phyloP scores from a whole-genome alignment of 1,140 invertebrate genomes.

The Neoseiulus cucumeris region DNA sequence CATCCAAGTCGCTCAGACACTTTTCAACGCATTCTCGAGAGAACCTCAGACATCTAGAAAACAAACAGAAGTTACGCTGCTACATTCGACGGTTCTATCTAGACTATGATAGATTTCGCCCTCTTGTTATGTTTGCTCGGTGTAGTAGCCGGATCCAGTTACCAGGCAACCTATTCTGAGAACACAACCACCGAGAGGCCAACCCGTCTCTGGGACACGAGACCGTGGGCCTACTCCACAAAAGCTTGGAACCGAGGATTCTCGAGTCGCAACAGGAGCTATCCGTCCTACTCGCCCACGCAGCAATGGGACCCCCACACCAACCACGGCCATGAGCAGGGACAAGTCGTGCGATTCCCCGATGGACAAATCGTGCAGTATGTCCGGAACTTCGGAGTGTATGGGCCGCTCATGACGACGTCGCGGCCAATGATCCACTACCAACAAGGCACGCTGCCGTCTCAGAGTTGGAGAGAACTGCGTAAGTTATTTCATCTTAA shows the following conservation, averaged over 20 bases:
- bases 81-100: too few species aligned
- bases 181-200: not conserved
- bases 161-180: too few species aligned
- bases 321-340: conserved; percentile 9
- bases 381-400: not conserved
- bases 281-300: not conserved
- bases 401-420: not conserved
- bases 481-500: too few species aligned
- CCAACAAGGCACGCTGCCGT: not conserved
- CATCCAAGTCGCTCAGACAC: too few species aligned
- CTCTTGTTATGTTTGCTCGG: too few species aligned
- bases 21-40: too few species aligned
- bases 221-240: not conserved
- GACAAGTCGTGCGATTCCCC: not conserved
- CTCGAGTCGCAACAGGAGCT: not conserved
- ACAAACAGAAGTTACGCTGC: too few species aligned
- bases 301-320: not conserved
- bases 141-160: too few species aligned
- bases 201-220: not conserved
- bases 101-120: too few species aligned
- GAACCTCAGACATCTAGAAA: too few species aligned
- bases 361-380: conserved; percentile 5
- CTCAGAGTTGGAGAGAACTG: not conserved
- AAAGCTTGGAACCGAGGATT: conserved; percentile 1
- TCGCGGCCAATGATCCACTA: conserved; percentile 2